Evolutionary conservation across 2,888 invertebrate species (phyloP), one percentile per base, ranked within the genome.

Genomic region (Tachina lurida): DNA sequence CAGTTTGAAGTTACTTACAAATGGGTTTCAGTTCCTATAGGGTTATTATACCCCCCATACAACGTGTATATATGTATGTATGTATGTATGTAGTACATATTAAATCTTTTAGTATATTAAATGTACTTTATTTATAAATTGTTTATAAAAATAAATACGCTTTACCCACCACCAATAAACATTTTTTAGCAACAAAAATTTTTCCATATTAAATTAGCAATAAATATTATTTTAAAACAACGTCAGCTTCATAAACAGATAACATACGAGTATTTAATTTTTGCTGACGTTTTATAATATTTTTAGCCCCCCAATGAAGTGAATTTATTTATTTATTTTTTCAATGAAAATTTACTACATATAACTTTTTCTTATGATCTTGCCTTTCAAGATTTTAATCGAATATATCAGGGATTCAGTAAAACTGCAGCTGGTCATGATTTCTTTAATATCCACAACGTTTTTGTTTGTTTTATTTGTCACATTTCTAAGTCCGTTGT

Each of bases 221-320:
- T 67, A 22, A 65, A 52, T 67, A 22, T 74, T 49, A 0, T 70
- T 73, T 43, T 13, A 52, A 65, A 74, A 49, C 58, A 67, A 56
- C 65, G 41, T 71, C 74, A 78, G 22, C 52, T 74, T 68, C 68
- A 43, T 56, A 54, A 58, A 77, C 76, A 73, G 78, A 85, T 85
- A 85, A 81, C 63, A 70, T n/a, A 75, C 13, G 5, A 7, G 31
- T 31, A 31, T 31, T 31, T 5, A 31, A 31, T 63, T 78, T 62
- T 52, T 63, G 70, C 74, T 82, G 85, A 85, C 85, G 85, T 78
- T 81, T 62, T 56, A 68, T 41, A 39, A n/a, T 52, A n/a, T 22
- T 70, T 49, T 31, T 75, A 71, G 58, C 70, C 85, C 85, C 85
- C 85, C 70, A 17, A 71, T 71, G 82, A 78, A 85, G 78, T 74